These are phyloP conservation scores for Cryptus viduatorius DNA, from an alignment of 2,888 invertebrate species.

Conservation along the genomic window DNA sequence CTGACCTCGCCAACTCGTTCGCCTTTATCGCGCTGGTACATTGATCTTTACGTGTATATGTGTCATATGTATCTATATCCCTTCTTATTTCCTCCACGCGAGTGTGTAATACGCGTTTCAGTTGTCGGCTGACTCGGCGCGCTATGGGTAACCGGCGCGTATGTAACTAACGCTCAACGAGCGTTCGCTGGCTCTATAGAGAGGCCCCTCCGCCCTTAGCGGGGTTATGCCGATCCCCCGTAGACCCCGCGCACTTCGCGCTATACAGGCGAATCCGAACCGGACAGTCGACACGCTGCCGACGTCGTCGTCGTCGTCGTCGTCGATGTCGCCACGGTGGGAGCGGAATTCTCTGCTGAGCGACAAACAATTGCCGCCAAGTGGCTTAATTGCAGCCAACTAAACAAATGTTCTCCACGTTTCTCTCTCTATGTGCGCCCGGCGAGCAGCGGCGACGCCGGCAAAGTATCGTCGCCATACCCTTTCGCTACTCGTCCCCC, in stretches of 20 bases:
- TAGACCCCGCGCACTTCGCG: slow-evolving; percentile 14
- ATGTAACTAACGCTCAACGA: slow-evolving; percentile 15
- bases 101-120: slow-evolving; percentile 63
- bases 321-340: slow-evolving; percentile 74
- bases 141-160: neutral
- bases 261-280: slow-evolving; percentile 16
- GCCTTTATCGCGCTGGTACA: slow-evolving; percentile 82
- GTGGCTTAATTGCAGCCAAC: slow-evolving; percentile 85
- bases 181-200: slow-evolving; percentile 27
- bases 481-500: slow-evolving; percentile 33
- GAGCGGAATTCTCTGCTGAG: slow-evolving; percentile 85
- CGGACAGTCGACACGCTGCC: slow-evolving; percentile 47
- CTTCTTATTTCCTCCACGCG: slow-evolving; percentile 41
- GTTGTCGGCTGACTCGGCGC: slow-evolving; percentile 32
- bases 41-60: slow-evolving; percentile 62
- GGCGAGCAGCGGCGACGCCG: neutral
- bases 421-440: slow-evolving; percentile 49
- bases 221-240: slow-evolving; percentile 39
- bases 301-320: slow-evolving; percentile 50
- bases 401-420: slow-evolving; percentile 83
- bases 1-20: slow-evolving; percentile 83
- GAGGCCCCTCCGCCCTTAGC: slow-evolving; percentile 48
- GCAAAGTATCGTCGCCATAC: slow-evolving; percentile 20
- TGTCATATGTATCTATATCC: slow-evolving; percentile 52
- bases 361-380: slow-evolving; percentile 85